Base-by-base conservation (phyloP, 2,113 vertebrate genomes). In the Protomyctophum bolini region DNA sequence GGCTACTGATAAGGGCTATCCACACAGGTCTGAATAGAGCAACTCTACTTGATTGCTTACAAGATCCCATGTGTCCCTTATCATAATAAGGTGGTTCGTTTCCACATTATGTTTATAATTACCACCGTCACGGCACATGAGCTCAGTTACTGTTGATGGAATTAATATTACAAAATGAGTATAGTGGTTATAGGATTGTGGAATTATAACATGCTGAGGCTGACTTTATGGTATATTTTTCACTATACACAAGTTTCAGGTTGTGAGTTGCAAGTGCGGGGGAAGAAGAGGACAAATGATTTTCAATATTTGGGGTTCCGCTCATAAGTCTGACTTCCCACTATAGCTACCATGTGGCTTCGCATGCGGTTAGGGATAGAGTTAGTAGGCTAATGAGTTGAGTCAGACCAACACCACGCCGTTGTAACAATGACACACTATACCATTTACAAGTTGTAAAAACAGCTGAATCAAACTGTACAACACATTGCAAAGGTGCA, bases 21-120 rank as follows among this genome's bases (percentile, higher is more conserved):
- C 80, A 86, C 84, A 86, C 80, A 86, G 73, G 74, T 65, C 83
- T 85, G 84, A 73, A 87, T 86, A 89, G 86, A 73, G 77, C 73
- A 47, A 72, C 76, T 76, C 21, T 66, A 85, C 82, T 78, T 82
- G 80, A 88, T 81, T 88, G 82, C 79, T 78, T 63, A 73, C 73
- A 66, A 73, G 87, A 85, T 87, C 83, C 79, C 80, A 70, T 41
- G 74, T 83, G 85, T 87, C 72, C 70, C 67, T 77, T 70, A 70
- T 86, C 71, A 80, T 88, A 87, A 88, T 73, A 70, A 72, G 79
- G 66, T 79, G 82, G 71, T 83, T 83, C 83, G 70, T 84, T 86
- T 88, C 67, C 76, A 77, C 84, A 86, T 88, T 89, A 85, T 84
- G 75, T 85, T 88, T 83, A 84, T 89, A 86, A 88, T 89, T 89